Percentiles rank a stretch among this genome's conserved stretches.
Conservation (phyloP, 2,888 invertebrate genomes). For the Spatulosminthurus flaviceps region DNA sequence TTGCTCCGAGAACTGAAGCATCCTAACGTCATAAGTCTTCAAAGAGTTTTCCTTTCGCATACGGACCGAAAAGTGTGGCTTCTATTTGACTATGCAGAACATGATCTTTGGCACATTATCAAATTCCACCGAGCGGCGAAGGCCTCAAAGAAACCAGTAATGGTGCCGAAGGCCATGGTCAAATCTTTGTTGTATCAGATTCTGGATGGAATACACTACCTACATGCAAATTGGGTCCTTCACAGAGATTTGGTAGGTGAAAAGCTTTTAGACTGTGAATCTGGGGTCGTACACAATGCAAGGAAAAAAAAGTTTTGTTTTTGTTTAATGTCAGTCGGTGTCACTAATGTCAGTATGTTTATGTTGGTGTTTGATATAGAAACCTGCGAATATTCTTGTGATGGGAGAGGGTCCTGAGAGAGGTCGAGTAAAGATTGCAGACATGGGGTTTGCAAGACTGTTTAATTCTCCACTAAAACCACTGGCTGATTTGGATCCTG, state of each 20-base stretch:
- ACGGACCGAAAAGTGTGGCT: slow-evolving; percentile 97
- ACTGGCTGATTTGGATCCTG: slow-evolving; percentile 96
- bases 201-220: slow-evolving; percentile 97
- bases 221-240: slow-evolving; percentile 98
- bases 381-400: slow-evolving; percentile 98
- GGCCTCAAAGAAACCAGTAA: slow-evolving; percentile 94
- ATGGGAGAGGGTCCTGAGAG: slow-evolving; percentile 99
- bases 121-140: slow-evolving; percentile 98
- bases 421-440: slow-evolving; percentile 97
- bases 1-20: slow-evolving; percentile 94
- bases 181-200: slow-evolving; percentile 98
- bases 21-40: slow-evolving; percentile 95
- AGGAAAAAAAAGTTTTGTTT: no score
- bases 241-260: slow-evolving; percentile 88
- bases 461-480: slow-evolving; percentile 98
- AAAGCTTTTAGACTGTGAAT: no score
- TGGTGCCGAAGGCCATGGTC: slow-evolving; percentile 95
- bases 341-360: no score
- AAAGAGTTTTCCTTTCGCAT: slow-evolving; percentile 89
- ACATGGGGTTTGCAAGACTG: slow-evolving; percentile 98
- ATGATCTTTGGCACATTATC: slow-evolving; percentile 99
- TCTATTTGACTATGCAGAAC: slow-evolving; percentile 98
- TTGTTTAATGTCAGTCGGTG: no score
- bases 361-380: slow-evolving; percentile 71
- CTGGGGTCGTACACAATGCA: no score